Base-by-base conservation (phyloP, 30 jellyfish, hydroid and myxozoan genomes). In the Haliclystus octoradiatus region DNA sequence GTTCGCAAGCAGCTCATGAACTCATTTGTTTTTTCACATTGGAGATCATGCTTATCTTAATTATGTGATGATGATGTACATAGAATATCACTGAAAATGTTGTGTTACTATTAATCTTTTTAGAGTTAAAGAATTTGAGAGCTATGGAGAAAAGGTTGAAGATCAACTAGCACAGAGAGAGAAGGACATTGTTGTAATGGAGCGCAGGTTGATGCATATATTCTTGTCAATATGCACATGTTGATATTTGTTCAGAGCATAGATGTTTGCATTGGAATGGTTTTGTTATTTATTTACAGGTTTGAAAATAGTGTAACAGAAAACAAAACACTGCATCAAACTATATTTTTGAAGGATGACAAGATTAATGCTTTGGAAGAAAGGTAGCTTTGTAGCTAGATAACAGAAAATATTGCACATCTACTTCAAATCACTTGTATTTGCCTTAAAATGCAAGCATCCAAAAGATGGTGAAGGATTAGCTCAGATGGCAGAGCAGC, bases 281-380 rank as follows among this genome's bases (percentile, higher is more conserved):
- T 26, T 57, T 23, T 57, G 12, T 4, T 5, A 26, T 32, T 50
- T 12, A 3, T 65, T 63, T 78, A 31, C 28, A 86, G 96, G 67
- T 73, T 79, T 70, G 96, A 86, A 72, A 78, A 76, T 34, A 66
- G 78, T 9, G 74, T 75, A 14, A 86, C 94, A 5, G 92, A 86
- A 49, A 86, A 78, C 70, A 86, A 86, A 65, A 28, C 94, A 2
- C 52, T 86, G 66, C 70, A 62, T 53, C 96, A 86, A 52, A 70
- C 85, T 3, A 83, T 70, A 32, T 31, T 65, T 13, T 66, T 86
- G 31, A 83, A 86, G 2, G 92, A 73, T 5, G 96, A 86, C 74
- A 86, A 86, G 65, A 76, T 86, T 14, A 26, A 77, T 28, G 96
- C 96, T 32, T 67, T 86, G 3, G 96, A 86, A 63, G 96, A 86